Evolutionary conservation across 1,140 invertebrate species (phyloP).

Genomic region (Halesus radiatus): DNA sequence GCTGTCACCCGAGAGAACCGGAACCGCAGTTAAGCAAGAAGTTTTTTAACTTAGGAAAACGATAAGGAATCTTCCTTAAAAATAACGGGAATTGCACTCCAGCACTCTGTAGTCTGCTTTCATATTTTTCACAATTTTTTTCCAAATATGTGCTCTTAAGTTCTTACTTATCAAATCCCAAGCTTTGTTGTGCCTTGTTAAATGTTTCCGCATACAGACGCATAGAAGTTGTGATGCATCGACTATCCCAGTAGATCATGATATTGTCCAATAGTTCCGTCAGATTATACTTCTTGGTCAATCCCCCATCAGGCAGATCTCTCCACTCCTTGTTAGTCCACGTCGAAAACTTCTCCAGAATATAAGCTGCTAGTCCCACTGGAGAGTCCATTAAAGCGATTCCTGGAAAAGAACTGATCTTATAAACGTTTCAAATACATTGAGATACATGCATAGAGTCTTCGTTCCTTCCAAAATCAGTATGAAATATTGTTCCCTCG

Average conservation of each 20-base stretch:
- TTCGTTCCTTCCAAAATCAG: too few relatives aligned
- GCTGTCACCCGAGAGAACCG: too few relatives aligned
- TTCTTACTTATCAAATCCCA: slow-evolving; percentile 63
- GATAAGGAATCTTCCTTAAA: too few relatives aligned
- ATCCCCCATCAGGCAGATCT: slow-evolving; percentile 71
- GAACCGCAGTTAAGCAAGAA: too few relatives aligned
- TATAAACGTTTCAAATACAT: too few relatives aligned
- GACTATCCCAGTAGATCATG: slow-evolving; percentile 84
- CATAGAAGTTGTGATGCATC: slow-evolving; percentile 76
- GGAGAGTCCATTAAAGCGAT: slow-evolving; percentile 75
- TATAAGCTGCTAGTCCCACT: slow-evolving; percentile 78
- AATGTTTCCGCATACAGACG: slow-evolving; percentile 76
- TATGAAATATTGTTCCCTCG: too few relatives aligned
- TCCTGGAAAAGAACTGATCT: slow-evolving; percentile 63
- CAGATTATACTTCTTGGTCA: slow-evolving; percentile 72
- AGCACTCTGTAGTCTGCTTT: too few relatives aligned
- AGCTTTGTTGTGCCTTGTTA: slow-evolving; percentile 59
- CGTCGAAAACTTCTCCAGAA: slow-evolving; percentile 81
- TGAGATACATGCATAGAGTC: too few relatives aligned
- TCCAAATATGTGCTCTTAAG: too few relatives aligned
- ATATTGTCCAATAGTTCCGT: slow-evolving; percentile 81
- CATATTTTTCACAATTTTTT: too few relatives aligned
- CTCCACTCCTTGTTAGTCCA: slow-evolving; percentile 71
- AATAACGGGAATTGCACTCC: too few relatives aligned
- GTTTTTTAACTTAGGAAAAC: too few relatives aligned